These are phyloP conservation scores for Notiomystis cincta DNA, from an alignment of 2,113 vertebrate genomes.

Conservation along the genomic window DNA sequence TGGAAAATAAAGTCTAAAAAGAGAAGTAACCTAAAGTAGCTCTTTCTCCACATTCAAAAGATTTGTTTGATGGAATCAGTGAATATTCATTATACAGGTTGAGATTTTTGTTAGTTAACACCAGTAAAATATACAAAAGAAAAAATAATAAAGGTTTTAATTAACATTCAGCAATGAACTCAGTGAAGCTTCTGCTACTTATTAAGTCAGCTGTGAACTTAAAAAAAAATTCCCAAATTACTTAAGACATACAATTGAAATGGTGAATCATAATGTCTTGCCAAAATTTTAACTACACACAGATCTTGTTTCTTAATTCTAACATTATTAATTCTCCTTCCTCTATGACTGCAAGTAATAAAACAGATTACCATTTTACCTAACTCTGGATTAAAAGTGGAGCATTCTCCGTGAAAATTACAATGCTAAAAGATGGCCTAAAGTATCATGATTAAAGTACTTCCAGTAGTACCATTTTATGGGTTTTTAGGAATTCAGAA, in stretches of 20 bases:
- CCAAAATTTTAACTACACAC: not conserved
- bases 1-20: not conserved
- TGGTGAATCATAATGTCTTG: not conserved
- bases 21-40: not conserved
- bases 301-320: not conserved
- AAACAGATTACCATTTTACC: not conserved
- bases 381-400: not conserved
- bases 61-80: not conserved
- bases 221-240: not conserved
- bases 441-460: not conserved
- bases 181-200: not conserved
- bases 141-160: not conserved
- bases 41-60: not conserved
- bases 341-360: not conserved
- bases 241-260: not conserved
- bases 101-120: not conserved
- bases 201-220: not conserved
- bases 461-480: not conserved
- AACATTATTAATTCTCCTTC: conserved; percentile 10
- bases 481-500: not conserved
- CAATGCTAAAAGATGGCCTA: not conserved
- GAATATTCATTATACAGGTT: not conserved
- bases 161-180: not conserved
- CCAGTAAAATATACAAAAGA: not conserved
- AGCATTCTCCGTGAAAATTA: not conserved